Base-by-base conservation (phyloP, 1,140 invertebrate genomes). In the Drosophila oshimai region DNA sequence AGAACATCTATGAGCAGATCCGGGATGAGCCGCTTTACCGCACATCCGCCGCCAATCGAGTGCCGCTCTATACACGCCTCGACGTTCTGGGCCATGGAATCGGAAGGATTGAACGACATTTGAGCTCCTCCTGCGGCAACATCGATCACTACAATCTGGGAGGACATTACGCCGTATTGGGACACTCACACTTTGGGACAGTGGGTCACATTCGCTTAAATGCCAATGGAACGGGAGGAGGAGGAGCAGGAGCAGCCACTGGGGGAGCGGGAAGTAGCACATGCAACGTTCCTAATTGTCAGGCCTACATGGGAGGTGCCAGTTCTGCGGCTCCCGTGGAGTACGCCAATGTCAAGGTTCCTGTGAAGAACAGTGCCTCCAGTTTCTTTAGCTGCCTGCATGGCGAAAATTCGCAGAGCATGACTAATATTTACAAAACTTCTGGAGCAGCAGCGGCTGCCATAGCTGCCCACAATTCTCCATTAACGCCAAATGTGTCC, bases 41-140 rank as follows among this genome's bases (percentile, higher is more conserved):
- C 13, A 79, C 75, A 57, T 62, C 74, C 0, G 45, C 76, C 6
- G 49, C 37, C 2, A 75, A 24, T 34, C 57, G 90, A 73, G 39
- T 92, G 91, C 92, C 93, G 42, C 90, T 93, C 6, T 93, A 93
- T 51, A 93, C 92, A 7, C 88, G 93, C 3, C 90, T 93, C 12
- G 92, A 93, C 77, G 92, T 93, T 0, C 72, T 92, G 45, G 92
- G 92, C 0, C 92, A 93, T 58, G 92, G 92, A 12, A 93, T 93
- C 18, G 93, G 93, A 4, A 89, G 93, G 28, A 93, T 93, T 37
- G 93, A 93, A 61, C 87, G 93, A 0, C 93, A 93, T 73, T 77
- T 93, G 18, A 93, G 92, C 29, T 92, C 92, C 0, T 93, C 93
- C 1, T 93, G 93, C 26, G 92, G 93, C 49, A 93, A 93, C 64